Evolutionary conservation across 2,888 invertebrate species (phyloP).

Genomic region (Yponomeuta plumbellus): DNA sequence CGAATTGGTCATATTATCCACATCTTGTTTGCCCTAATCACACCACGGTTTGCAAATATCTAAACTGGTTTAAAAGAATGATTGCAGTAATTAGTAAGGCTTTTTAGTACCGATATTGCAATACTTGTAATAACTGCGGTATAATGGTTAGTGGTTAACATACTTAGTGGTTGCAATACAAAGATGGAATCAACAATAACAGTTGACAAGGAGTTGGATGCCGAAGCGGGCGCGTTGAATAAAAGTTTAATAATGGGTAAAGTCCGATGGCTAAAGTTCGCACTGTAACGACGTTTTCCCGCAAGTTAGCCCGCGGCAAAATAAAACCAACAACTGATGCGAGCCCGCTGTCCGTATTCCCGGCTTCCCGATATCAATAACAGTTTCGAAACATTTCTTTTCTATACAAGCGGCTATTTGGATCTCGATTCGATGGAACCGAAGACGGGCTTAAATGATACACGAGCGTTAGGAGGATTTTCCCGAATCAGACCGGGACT

Average conservation of each 20-base stretch:
- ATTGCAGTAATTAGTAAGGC: no score
- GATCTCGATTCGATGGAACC: neutral
- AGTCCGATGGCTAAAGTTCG: conserved; percentile 54
- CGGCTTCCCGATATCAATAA: conserved; percentile 16
- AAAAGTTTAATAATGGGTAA: conserved; percentile 61
- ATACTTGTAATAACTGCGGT: neutral
- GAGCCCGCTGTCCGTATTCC: neutral
- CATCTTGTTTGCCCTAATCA: no score
- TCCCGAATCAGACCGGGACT: neutral
- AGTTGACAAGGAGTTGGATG: neutral
- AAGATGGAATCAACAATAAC: neutral
- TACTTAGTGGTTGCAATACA: neutral
- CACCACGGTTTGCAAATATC: no score
- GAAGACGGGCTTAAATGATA: neutral
- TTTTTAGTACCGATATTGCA: neutral
- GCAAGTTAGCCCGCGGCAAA: conserved; percentile 43
- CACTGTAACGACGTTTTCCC: conserved; percentile 42
- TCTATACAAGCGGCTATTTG: neutral
- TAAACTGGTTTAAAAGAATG: no score
- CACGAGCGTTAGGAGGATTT: conserved; percentile 4
- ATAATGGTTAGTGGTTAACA: neutral
- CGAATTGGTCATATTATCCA: no score
- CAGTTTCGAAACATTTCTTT: conserved; percentile 9
- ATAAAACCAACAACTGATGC: conserved; percentile 41
- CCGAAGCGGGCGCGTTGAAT: conserved; percentile 31